Evolutionary conservation across 2,888 invertebrate genomes (phyloP), one percentile per base, ranked within the genome.

Genomic region (Pandemis corylana): DNA sequence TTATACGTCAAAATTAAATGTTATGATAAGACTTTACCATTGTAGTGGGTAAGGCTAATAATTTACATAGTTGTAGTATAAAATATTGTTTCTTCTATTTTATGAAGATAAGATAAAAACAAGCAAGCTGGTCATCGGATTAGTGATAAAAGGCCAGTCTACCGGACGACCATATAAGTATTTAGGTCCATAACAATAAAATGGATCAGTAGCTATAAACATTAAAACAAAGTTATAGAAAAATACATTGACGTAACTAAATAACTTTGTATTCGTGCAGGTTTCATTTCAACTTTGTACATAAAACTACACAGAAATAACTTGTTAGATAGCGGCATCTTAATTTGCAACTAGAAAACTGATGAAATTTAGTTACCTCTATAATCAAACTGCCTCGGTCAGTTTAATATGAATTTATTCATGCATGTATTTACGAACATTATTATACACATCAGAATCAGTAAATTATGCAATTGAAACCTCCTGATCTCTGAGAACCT

Each of bases 331-430:
- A 56, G 28, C 46, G 61, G 13, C 61, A 44, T 56, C 68, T 68
- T 73, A 63, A 73, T 74, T 74, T 69, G 69, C 69, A 74, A 70
- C 64, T 66, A 70, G 73, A 74, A 74, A 74, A 70, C 70, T 62
- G 65, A 70, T 62, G 65, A 74, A 70, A 70, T 62, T 70, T 46
- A 36, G 59, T 66, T 74, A 66, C 66, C 65, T 65, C 49, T 59
- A 61, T 62, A 66, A 66, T 66, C 42, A 70, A 46, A 53, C 51
- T 41, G 62, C 62, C 64, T 71, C 53, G 28, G 36, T 56, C 51
- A 41, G 28, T 51, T 74, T 65, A 51, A 61, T 61, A 73, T 68
- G 53, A 59, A 65, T 61, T 61, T 70, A 74, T 74, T 74, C 61
- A 74, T 74, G 65, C 28, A 74, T 65, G 65, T 66, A 73, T 73